Evolutionary conservation across 2,113 vertebrate genomes (phyloP).

Genomic region (Triplophysa tibetana): DNA sequence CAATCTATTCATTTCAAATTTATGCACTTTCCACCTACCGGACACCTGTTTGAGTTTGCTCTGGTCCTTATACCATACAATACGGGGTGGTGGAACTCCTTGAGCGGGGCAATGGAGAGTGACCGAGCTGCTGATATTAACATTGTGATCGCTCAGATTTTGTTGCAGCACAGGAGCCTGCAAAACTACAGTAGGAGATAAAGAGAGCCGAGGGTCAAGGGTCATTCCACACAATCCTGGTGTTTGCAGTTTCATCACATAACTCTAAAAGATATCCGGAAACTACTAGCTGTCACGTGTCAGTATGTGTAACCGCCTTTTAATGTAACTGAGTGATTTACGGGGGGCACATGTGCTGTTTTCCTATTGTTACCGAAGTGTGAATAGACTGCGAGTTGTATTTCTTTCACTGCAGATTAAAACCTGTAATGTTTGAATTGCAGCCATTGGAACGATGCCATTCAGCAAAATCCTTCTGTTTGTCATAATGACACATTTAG

Average conservation of each 20-base stretch:
- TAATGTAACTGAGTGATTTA: conserved; percentile 51
- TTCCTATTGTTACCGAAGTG: conserved; percentile 5
- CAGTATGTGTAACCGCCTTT: not conserved
- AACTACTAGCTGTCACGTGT: conserved; percentile 2
- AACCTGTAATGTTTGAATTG: conserved; percentile 39
- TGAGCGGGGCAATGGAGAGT: conserved; percentile 78
- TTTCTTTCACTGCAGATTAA: conserved; percentile 49
- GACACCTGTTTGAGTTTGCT: conserved; percentile 80
- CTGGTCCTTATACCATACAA: conserved; percentile 92
- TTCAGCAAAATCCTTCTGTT: conserved; percentile 22
- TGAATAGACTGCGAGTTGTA: conserved; percentile 24
- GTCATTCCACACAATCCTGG: not conserved
- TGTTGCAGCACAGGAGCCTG: conserved; percentile 81
- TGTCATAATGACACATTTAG: conserved; percentile 38
- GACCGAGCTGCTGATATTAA: conserved; percentile 85
- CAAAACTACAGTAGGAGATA: conserved; percentile 75
- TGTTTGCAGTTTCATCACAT: not conserved
- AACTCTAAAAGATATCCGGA: conserved; percentile 7
- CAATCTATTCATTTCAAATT: not conserved
- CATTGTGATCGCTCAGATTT: conserved; percentile 80
- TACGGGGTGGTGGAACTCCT: conserved; percentile 82
- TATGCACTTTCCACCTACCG: conserved; percentile 74
- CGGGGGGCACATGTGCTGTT: not conserved
- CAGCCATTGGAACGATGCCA: conserved; percentile 37
- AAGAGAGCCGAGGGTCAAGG: not conserved